These are phyloP conservation scores for Lasiurus cinereus DNA, from an alignment of 2,113 vertebrate species.

Conservation along the genomic window DNA sequence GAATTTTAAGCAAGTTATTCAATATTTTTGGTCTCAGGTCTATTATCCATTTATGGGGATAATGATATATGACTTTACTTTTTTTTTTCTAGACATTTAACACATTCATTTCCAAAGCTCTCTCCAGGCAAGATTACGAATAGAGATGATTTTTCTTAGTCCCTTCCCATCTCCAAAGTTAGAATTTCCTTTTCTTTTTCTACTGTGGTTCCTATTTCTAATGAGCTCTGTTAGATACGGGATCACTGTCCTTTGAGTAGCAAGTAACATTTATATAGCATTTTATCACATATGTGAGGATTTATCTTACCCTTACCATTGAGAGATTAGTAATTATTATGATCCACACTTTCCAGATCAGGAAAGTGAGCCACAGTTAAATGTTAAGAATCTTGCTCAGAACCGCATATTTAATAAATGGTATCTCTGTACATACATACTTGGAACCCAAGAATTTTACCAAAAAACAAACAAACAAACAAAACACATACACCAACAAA, in stretches of 20 bases:
- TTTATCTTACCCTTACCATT: slow-evolving; percentile 37
- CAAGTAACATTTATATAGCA: background rate
- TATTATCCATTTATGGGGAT: background rate
- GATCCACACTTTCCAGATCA: background rate
- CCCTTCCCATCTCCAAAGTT: background rate
- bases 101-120: background rate
- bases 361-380: background rate
- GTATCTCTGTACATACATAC: background rate
- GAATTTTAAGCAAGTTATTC: background rate
- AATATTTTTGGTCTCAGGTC: background rate
- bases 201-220: background rate
- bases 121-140: background rate
- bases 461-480: background rate
- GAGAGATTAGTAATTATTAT: background rate
- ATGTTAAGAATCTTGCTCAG: slow-evolving; percentile 1
- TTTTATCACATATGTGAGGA: background rate
- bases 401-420: background rate
- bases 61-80: slow-evolving; percentile 7
- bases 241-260: background rate
- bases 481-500: too few relatives aligned
- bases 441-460: background rate
- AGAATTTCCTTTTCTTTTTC: background rate
- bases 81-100: slow-evolving; percentile 48
- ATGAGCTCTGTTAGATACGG: background rate
- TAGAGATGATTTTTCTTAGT: background rate